Evolutionary conservation across 2,797 vertebrate species (phyloP), one percentile per base, ranked within the genome.

Genomic region (Sandelia bainsii): DNA sequence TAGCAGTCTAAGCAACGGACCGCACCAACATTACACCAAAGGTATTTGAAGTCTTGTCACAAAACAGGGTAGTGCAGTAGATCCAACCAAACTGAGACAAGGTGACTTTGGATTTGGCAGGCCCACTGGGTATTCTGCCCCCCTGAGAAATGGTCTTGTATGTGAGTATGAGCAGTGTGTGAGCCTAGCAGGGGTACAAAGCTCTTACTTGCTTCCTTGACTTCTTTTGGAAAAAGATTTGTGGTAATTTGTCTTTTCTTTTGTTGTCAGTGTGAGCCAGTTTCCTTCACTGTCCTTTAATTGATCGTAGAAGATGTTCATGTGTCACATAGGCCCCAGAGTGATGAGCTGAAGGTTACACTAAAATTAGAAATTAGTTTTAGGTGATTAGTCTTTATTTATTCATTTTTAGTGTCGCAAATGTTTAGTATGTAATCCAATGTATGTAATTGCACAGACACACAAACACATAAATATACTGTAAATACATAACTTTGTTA

Each of bases 31-130:
- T 39, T 72, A 17, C 19, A 32, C 46, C 77, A 25, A 74, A 72
- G 29, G 39, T 69, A 50, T 82, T 75, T 62, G 19, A 77, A 68
- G 29, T 62, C 50, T 23, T 46, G 45, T 79, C 52, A 76, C 62
- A 70, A 67, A 84, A 62, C 37, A 58, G 20, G 40, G 68, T 19
- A 76, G 82, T 76, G 75, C 71, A 56, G 80, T 68, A 69, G 58
- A 71, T 49, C 59, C 40, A 58, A 72, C 72, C 37, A 66, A 79
- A 62, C 76, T 74, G 32, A 72, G 48, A 82, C 72, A 84, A 88
- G 83, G 84, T 87, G 86, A 87, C 83, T 86, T 85, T 69, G 54
- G 65, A 73, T 71, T 75, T 88, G 83, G 78, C 81, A 78, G 72
- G 72, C 39, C 54, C 66, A 42, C 56, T 39, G n/a, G 40, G 42